Conservation (phyloP, 2,797 vertebrate species). For the Parauchenoglanis punctatus region DNA sequence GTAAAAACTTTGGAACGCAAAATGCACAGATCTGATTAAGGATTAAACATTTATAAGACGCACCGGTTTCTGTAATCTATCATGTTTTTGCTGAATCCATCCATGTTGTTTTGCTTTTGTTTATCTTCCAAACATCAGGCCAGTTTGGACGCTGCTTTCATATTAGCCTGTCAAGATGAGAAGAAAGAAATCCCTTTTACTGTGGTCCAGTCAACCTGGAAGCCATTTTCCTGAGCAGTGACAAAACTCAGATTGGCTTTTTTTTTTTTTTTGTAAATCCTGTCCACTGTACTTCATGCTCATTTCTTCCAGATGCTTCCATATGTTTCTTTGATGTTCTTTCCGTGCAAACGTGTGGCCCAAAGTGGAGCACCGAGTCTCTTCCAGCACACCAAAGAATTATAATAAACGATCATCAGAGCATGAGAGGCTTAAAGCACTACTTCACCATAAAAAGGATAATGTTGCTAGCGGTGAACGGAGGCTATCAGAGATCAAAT, state of each 20-base stretch:
- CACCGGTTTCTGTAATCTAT: neutral
- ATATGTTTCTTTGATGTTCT: conserved; percentile 20
- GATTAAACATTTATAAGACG: neutral
- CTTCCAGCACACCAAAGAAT: neutral
- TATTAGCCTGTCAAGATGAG: conserved; percentile 1
- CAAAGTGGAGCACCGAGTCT: neutral
- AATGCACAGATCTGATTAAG: neutral
- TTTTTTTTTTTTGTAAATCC: neutral
- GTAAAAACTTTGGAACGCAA: neutral
- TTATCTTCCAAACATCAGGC: conserved; percentile 15
- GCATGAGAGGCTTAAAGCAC: conserved; percentile 13
- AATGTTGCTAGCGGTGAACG: neutral
- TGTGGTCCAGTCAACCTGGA: conserved; percentile 12
- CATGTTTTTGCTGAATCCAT: neutral
- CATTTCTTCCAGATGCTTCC: conserved; percentile 46
- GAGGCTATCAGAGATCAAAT: neutral
- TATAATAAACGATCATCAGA: conserved; percentile 3
- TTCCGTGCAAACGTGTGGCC: neutral
- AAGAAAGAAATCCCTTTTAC: conserved; percentile 5
- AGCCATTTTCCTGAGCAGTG: conserved; percentile 25
- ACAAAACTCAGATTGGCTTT: neutral
- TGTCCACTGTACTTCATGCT: neutral
- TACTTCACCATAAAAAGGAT: neutral
- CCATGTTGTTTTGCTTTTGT: neutral
- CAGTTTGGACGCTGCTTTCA: conserved; percentile 3